phyloP scores from a whole-genome alignment of 2,797 vertebrate species.

The Cynopterus sphinx region DNA sequence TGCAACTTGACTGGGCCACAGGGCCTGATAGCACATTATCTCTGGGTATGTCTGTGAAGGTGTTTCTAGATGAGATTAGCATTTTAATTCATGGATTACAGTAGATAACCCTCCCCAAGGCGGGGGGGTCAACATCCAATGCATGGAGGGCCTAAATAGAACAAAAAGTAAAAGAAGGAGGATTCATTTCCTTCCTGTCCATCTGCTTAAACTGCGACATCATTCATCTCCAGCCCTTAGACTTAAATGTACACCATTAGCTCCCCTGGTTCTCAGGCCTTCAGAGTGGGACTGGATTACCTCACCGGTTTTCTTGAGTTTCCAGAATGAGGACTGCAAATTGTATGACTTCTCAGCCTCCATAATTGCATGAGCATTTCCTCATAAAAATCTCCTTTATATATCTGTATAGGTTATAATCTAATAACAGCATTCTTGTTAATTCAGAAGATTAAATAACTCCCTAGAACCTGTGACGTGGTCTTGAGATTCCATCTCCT shows the following conservation, averaged over 20 bases:
- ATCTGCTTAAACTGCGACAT: too few species aligned
- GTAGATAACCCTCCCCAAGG: not conserved
- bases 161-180: not conserved
- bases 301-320: not conserved
- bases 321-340: not conserved
- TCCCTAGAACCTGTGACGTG: not conserved
- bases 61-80: not conserved
- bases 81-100: not conserved
- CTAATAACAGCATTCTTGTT: not conserved
- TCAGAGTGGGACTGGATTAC: not conserved
- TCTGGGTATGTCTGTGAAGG: not conserved
- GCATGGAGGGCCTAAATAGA: not conserved
- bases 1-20: not conserved
- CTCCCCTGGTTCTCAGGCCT: not conserved
- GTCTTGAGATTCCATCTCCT: not conserved
- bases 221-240: not conserved
- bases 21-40: not conserved
- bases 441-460: slow-evolving; percentile 39
- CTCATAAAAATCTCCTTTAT: not conserved
- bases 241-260: not conserved
- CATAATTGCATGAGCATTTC: not conserved
- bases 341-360: not conserved
- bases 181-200: not conserved
- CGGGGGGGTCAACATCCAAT: not conserved
- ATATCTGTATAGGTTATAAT: not conserved